These are phyloP conservation scores for Caenorhabditis sp. DNA, from an alignment of 2,888 invertebrate species.

Conservation along the genomic window DNA sequence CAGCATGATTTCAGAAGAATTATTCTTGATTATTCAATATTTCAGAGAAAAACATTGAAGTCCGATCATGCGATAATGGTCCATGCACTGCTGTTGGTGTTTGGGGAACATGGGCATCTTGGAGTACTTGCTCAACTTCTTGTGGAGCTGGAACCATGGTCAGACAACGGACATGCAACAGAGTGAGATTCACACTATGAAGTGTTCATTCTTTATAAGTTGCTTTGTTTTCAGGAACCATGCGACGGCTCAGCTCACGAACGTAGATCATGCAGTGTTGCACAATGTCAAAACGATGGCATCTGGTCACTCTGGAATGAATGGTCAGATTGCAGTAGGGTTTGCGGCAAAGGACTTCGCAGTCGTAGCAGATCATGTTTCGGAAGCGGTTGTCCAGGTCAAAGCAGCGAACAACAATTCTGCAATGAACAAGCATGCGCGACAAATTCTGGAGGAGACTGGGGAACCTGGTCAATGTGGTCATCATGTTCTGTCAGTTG, in stretches of 20 bases:
- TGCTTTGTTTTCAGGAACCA: constrained; percentile 47
- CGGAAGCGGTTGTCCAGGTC: constrained; percentile 59
- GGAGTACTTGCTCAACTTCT: constrained; percentile 63
- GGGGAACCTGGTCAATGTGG: constrained; percentile 54
- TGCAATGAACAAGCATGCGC: constrained; percentile 68
- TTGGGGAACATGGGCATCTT: constrained; percentile 65
- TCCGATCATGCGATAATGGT: constrained; percentile 66
- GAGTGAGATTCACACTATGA: constrained; percentile 2
- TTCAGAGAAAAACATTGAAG: constrained; percentile 68
- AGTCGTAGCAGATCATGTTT: constrained; percentile 64
- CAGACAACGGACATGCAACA: constrained; percentile 59
- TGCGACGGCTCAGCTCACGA: constrained; percentile 69
- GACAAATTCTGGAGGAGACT: constrained; percentile 41
- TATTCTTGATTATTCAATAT: not conserved
- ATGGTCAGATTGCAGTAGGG: constrained; percentile 65
- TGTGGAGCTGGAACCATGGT: constrained; percentile 68
- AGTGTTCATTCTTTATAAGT: too few relatives aligned
- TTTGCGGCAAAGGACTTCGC: constrained; percentile 66
- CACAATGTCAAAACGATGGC: constrained; percentile 50
- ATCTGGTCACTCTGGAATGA: constrained; percentile 56
- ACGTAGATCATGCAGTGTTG: constrained; percentile 66
- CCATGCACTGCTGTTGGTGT: constrained; percentile 61
- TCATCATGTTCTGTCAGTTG: constrained; percentile 62
- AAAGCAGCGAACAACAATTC: constrained; percentile 63
- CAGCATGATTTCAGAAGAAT: not conserved